Conservation (phyloP, 2,888 invertebrate genomes). For the Latheticus oryzae region DNA sequence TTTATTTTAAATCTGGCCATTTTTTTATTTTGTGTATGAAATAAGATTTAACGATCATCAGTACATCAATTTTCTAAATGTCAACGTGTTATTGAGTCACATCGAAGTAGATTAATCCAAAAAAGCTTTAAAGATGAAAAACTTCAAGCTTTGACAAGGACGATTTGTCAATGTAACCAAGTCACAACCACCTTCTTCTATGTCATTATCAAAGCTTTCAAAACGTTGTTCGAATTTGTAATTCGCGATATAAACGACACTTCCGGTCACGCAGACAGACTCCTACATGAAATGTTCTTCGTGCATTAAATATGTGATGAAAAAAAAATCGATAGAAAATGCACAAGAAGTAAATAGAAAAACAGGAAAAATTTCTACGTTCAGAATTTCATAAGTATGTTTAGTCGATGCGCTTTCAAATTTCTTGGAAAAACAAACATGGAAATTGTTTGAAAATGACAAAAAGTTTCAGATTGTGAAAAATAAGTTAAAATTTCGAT, state of each 20-base stretch:
- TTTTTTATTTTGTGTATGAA: conserved; percentile 3
- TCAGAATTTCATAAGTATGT: no score
- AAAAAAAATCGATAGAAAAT: no score
- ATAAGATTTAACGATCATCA: conserved; percentile 26
- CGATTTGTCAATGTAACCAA: conserved; percentile 21
- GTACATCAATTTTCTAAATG: conserved; percentile 27
- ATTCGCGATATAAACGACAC: conserved; percentile 24
- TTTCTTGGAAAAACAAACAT: no score
- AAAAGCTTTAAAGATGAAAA: conserved; percentile 1
- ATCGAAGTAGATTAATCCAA: conserved; percentile 7
- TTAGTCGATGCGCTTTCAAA: no score
- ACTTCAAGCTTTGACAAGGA: conserved; percentile 15
- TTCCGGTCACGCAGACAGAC: conserved; percentile 24
- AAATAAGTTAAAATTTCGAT: no score
- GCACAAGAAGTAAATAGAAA: no score
- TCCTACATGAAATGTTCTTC: no score
- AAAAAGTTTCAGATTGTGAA: no score
- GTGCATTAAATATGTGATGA: conserved; percentile 2
- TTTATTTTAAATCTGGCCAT: no score
- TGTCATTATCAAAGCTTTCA: conserved; percentile 29
- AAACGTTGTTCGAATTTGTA: conserved; percentile 27
- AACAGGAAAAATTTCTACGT: no score
- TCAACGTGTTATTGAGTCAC: conserved; percentile 16
- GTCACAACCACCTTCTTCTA: conserved; percentile 15
- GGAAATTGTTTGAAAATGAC: no score